phyloP scores from a whole-genome alignment of 2,797 vertebrate species.

The Phalloptychus januarius region DNA sequence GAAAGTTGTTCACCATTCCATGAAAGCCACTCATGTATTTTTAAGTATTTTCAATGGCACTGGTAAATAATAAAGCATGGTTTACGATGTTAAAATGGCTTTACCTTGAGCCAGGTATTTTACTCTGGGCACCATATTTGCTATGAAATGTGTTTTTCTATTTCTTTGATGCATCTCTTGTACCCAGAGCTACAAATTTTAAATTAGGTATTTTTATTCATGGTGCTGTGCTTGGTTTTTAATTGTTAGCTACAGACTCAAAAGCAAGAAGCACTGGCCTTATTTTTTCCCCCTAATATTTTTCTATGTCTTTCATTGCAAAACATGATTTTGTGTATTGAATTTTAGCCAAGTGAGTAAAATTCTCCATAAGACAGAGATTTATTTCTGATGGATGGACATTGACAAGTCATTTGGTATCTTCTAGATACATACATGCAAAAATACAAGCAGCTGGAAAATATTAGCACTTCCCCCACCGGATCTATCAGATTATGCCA shows the following conservation, averaged over 20 bases:
- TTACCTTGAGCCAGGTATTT: not conserved
- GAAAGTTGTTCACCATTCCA: not conserved
- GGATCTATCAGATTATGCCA: slow-evolving; percentile 75
- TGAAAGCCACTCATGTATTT: not conserved
- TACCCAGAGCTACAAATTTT: not conserved
- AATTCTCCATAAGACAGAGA: slow-evolving; percentile 25
- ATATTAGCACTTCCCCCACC: slow-evolving; percentile 28
- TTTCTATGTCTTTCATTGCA: not conserved
- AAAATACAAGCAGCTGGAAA: slow-evolving; percentile 30
- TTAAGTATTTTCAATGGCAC: not conserved
- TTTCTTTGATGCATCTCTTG: not conserved
- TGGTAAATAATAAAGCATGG: not conserved
- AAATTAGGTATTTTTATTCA: not conserved
- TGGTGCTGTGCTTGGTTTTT: not conserved
- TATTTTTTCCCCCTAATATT: not conserved
- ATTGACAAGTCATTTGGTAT: slow-evolving; percentile 13
- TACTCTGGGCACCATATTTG: not conserved
- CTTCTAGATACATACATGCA: slow-evolving; percentile 20
- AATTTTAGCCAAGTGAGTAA: slow-evolving; percentile 13
- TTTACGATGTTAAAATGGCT: not conserved
- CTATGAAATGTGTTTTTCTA: not conserved
- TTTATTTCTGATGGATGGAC: slow-evolving; percentile 42
- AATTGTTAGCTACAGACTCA: not conserved
- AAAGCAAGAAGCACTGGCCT: not conserved
- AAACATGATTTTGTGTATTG: slow-evolving; percentile 10